Evolutionary conservation across 2,797 vertebrate genomes (phyloP).

Genomic region (Helarctos malayanus): DNA sequence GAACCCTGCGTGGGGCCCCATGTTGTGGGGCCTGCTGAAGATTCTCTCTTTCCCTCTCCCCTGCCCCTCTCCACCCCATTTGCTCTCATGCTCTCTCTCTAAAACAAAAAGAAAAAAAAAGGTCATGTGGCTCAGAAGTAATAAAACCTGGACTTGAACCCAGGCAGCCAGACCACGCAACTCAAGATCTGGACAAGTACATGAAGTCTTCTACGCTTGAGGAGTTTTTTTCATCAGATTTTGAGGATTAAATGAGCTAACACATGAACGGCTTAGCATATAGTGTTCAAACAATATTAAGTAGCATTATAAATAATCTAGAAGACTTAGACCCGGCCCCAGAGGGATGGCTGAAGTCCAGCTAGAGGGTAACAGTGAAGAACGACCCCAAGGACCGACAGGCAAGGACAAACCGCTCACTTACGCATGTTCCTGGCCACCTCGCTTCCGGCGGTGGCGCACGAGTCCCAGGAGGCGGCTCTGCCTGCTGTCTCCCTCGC

Average conservation of each 20-base stretch:
- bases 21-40: background rate
- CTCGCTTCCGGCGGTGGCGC: conserved; percentile 88
- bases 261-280: background rate
- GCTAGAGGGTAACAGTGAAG: background rate
- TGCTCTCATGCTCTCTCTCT: background rate
- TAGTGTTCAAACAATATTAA: background rate
- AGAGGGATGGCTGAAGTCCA: background rate
- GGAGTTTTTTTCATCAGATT: background rate
- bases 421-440: conserved; percentile 85
- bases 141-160: background rate
- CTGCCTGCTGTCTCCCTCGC: conserved; percentile 88
- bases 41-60: background rate
- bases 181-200: background rate
- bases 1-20: too few relatives aligned
- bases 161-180: background rate
- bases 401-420: background rate
- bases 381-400: background rate
- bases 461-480: conserved; percentile 96
- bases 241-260: background rate
- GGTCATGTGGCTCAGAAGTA: background rate
- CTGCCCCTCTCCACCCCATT: background rate
- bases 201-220: background rate
- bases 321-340: background rate
- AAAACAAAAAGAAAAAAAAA: background rate
- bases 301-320: background rate